Evolutionary conservation across 2,888 invertebrate genomes (phyloP), one percentile per base, ranked within the genome.

Genomic region (Calameuta pallipes): DNA sequence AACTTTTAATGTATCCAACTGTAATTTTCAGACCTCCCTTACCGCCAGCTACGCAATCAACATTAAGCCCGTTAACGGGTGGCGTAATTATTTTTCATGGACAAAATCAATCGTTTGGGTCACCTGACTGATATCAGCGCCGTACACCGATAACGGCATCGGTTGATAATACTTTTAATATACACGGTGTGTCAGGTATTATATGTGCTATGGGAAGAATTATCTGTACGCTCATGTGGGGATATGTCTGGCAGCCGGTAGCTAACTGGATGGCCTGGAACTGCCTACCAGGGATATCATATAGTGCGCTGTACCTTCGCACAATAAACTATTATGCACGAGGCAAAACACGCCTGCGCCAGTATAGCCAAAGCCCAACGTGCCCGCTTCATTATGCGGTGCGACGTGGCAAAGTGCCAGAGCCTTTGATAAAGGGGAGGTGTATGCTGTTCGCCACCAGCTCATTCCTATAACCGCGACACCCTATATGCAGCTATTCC

Each of bases 361-460:
- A 81, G 79, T 80, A 85, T 86, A 88, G 87, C 86, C 86, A 85
- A 88, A 89, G 87, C 86, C 87, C 85, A 87, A 85, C 88, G 87
- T 86, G 88, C 88, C 87, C 33, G 89, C 90, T 90, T 90, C 88
- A 90, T 90, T 90, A 89, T 90, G 87, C 90, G 89, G 86, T 85
- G 86, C 87, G 85, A 86, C 86, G 86, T 89, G 90, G 90, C 87
- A 86, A 87, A 87, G 87, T 90, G 90, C 90, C 90, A 90, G 83
- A 85, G 87, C 85, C 87, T 85, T 87, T 87, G 87, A 88, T 87
- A 86, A 87, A 86, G 86, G 85, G 85, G 82, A 56, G 56, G 56
- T 56, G 23, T 56, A 3, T 33, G 56, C 56, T 15, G 56, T 56
- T 56, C 56, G 56, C 56, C 56, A 56, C 56, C 56, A 2, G 23